Conservation (phyloP, 2,888 invertebrate species). For the Lasioglossum zephyrum region DNA sequence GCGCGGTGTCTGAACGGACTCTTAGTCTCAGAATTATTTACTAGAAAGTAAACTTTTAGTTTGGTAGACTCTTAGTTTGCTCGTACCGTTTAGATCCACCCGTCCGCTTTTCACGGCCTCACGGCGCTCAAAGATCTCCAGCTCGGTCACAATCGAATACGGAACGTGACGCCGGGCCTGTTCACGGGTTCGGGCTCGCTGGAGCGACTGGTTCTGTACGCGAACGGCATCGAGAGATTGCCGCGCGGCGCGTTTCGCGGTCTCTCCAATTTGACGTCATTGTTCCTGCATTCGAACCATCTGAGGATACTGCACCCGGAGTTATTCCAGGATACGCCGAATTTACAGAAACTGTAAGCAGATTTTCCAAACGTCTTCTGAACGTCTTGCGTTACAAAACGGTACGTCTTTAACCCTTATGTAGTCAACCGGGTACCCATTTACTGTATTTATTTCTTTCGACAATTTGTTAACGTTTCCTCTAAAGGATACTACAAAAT, state of each 20-base stretch:
- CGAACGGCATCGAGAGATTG: conserved; percentile 88
- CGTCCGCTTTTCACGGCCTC: conserved; percentile 74
- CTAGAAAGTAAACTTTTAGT: too few relatives aligned
- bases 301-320: conserved; percentile 88
- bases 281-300: conserved; percentile 90
- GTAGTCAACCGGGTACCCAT: too few relatives aligned
- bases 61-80: background rate
- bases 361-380: too few relatives aligned
- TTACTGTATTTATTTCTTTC: too few relatives aligned
- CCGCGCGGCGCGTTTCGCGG: conserved; percentile 87
- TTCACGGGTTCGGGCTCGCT: conserved; percentile 87
- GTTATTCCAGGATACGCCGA: conserved; percentile 88
- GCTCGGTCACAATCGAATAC: conserved; percentile 89
- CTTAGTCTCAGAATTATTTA: too few relatives aligned
- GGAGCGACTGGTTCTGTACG: conserved; percentile 89
- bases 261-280: conserved; percentile 87
- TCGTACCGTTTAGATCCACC: conserved; percentile 73
- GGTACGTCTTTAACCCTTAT: too few relatives aligned
- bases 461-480: too few relatives aligned
- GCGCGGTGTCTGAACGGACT: too few relatives aligned
- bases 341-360: conserved; percentile 89
- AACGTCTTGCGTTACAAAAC: too few relatives aligned
- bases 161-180: conserved; percentile 86
- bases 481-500: too few relatives aligned
- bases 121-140: conserved; percentile 87